Base-by-base conservation (phyloP, 2,113 vertebrate genomes). In the Melozone crissalis region DNA sequence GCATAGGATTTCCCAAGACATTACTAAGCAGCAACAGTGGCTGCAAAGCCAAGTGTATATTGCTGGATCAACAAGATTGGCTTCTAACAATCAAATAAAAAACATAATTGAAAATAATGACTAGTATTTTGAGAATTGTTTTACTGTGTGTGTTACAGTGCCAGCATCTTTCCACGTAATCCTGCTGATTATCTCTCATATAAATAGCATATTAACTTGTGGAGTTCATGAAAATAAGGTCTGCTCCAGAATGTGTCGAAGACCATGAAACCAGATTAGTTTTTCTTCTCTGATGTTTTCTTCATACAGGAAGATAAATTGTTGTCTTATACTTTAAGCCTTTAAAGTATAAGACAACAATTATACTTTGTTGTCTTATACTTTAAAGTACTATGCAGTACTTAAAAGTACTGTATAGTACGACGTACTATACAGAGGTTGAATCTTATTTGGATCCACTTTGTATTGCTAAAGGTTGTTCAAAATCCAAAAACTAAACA, bases 1-100 rank as follows among this genome's bases (percentile, higher is more conserved):
- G 91, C 82, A 58, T 51, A 85, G 77, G 82, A 61, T 96, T 95
- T 91, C 89, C 91, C 91, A 95, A 83, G 93, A 88, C 43, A 80
- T 95, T 85, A 93, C 33, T 69, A 89, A 94, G 77, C 73, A 95
- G 73, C 84, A 94, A 18, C 43, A 35, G 89, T 57, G 87, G 58
- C 89, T 94, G 84, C 81, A 93, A 89, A 87, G 67, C 78, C 71
- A 90, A 89, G 71, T 59, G 55, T 95, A 67, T 91, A 91, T 63
- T 95, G 91, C 91, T 91, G 63, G 84, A 58, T 95, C 93, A 93
- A 89, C 63, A 94, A 74, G 90, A 77, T 47, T 55, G 82, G 46
- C 78, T 91, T 93, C 81, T 85, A 93, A 77, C 67, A 91, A 88
- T 95, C 75, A 86, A 86, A 75, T 21, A 83, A 63, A 90, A 96